Evolutionary conservation across 2,797 vertebrate genomes (phyloP), one percentile per base, ranked within the genome.

Genomic region (Coilia nasus): DNA sequence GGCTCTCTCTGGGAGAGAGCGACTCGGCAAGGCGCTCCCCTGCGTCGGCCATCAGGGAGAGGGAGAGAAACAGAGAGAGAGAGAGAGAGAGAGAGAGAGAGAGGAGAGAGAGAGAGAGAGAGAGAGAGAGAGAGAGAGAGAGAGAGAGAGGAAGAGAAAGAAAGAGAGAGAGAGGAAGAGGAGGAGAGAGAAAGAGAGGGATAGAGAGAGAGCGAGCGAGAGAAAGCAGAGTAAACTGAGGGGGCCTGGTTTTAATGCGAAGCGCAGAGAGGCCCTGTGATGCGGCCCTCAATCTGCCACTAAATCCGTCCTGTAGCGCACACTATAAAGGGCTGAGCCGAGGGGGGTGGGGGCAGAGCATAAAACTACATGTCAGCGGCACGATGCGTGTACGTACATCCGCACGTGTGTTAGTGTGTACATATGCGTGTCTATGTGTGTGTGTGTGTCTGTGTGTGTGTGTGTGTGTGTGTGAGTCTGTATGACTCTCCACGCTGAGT

Each of bases 201-300:
- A 54, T 2, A 9, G 50, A 5, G 2, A 41, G 35, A 2, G 9
- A 14, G 14, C 1, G 14, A 1, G 14, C 1, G 50, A 9, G 50
- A 9, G 50, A 9, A 1, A 54, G 50, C 1, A 31, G 14, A 6
- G 12, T 54, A 17, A 2, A 35, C 2, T 10, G 50, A 7, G 50
- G 50, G 50, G 83, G 64, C 86, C 89, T 91, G 67, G 67, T 91
- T 88, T 89, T 94, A 93, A 95, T 93, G 92, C 91, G 93, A 92
- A 89, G 91, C 93, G 90, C 93, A 94, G 93, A 93, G 86, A 87
- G 86, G 84, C 9, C 59, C 85, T 3, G 35, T 84, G 85, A 10
- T 64, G 90, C 84, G 78, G 83, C 88, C 90, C 67, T 91, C 67
- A 90, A 93, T 94, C 90, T 90, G 90, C 93, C 91, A 91, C 92